Base-by-base conservation (phyloP, 2,888 invertebrate species). In the Ormyrus thymus region DNA sequence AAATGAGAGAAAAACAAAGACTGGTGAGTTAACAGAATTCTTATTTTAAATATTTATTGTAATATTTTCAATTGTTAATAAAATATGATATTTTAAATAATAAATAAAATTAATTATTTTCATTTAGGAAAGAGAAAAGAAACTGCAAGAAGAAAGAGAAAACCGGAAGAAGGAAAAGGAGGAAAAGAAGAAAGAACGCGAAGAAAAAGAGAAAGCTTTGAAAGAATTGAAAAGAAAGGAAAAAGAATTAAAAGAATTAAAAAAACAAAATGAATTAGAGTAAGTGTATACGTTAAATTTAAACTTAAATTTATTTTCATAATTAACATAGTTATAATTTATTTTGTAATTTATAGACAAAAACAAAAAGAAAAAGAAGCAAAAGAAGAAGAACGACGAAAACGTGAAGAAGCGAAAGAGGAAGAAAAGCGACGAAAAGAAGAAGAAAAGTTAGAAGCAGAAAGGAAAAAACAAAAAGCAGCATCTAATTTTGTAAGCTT, bases 401-500 rank as follows among this genome's bases (percentile, higher is more conserved):
- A 89, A 82, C 88, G 90, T 69, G 91, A 91, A 83, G 88, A 92
- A 77, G 91, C 91, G 48, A 91, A 89, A 81, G 91, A 91, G 79
- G 91, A 91, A 82, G 92, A 92, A 82, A 89, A 90, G 45, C 90
- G 90, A 53, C 93, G 91, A 89, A 95, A 92, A 83, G 93, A 93
- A 83, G 91, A 91, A 71, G 93, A 94, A 84, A 95, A 93, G 84
- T 92, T 93, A 83, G 95, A 95, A 88, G 93, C 93, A 71, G 94
- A 95, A 87, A 92, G 94, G 10, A 95, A 94, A 83, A 95, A 95
- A 86, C 95, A 95, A 83, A 96, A 96, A 86, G 94, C 94, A 0
- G 95, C 95, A 0, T 94, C 94, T 72, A 95, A 94, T 6, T 97
- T 97, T 86, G 94, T 92, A 0, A 96, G 95, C 85, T 97, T 97